phyloP scores from a whole-genome alignment of 2,113 vertebrate species.

The Lamprotornis superbus region DNA sequence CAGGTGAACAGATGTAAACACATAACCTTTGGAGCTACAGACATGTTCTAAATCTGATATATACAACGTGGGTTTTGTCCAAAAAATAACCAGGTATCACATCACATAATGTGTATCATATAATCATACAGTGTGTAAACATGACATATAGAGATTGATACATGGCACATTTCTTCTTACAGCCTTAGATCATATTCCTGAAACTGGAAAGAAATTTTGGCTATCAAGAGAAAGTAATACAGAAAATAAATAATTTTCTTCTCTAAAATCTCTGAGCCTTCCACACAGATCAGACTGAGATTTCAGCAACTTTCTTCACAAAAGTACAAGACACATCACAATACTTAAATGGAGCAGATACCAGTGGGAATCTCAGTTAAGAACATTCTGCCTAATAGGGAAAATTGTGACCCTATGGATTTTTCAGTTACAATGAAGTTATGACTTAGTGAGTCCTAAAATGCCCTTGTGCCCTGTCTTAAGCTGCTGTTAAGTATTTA shows the following conservation, averaged over 20 bases:
- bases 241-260: not conserved
- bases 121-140: constrained; percentile 15
- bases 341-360: not conserved
- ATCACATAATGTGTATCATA: not conserved
- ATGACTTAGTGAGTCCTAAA: not conserved
- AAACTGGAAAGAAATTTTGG: constrained; percentile 34
- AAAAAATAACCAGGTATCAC: not conserved
- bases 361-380: not conserved
- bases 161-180: constrained; percentile 25
- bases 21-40: not conserved
- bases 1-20: not conserved
- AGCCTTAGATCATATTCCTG: constrained; percentile 31
- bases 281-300: not conserved
- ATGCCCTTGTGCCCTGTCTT: not conserved
- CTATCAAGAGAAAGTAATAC: not conserved
- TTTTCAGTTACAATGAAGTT: not conserved
- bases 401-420: not conserved
- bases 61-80: constrained; percentile 1
- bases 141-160: constrained; percentile 4
- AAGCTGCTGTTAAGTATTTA: not conserved
- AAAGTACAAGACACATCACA: not conserved
- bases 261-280: not conserved
- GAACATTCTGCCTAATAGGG: not conserved
- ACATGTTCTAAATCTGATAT: not conserved
- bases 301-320: not conserved